Evolutionary conservation across 2,888 invertebrate genomes (phyloP), one percentile per base, ranked within the genome.

Genomic region (Blastobasis lacticolella): DNA sequence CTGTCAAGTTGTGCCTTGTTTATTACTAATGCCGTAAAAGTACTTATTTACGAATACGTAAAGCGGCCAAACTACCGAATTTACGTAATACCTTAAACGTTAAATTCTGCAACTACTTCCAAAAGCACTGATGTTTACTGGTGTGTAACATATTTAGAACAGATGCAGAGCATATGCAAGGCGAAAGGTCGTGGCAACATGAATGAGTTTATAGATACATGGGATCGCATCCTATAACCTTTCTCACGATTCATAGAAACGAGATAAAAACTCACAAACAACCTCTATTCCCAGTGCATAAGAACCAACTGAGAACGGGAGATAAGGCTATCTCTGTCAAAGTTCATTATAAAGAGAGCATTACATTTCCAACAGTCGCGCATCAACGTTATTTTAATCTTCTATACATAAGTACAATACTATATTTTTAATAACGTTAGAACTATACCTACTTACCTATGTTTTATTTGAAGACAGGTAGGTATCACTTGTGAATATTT

Each of bases 121-220:
- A 49, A 48, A 51, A 48, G 41, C 1, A 10, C 10, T 10, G 10
- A 42, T 42, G n/a, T 45, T 23, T 41, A 42, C 49, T 42, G 41
- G 10, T 43, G 38, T 46, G 23, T 46, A 46, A 40, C 48, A 49
- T 10, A 53, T 38, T 49, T 37, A 55, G 63, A 80, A 84, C 73
- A 77, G 83, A 83, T 77, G 72, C 63, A 68, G 67, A 81, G 78
- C 79, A 78, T 81, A 78, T 77, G 77, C 81, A 82, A 82, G 84
- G 77, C 81, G 80, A 70, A 69, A 57, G 58, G 60, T 57, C 59
- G 48, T 45, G 49, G 58, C 62, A 74, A 75, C 70, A 69, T 86
- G 82, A 86, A 86, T 87, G 71, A 70, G 59, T 61, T 62, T 56
- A 63, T 56, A 56, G 57, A 58, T 59, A 58, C 74, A 78, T 78